Percentiles rank a stretch among this genome's conserved stretches.
Evolutionary conservation across 2,113 vertebrate species (phyloP).

Genomic region (Mobula hypostoma): DNA sequence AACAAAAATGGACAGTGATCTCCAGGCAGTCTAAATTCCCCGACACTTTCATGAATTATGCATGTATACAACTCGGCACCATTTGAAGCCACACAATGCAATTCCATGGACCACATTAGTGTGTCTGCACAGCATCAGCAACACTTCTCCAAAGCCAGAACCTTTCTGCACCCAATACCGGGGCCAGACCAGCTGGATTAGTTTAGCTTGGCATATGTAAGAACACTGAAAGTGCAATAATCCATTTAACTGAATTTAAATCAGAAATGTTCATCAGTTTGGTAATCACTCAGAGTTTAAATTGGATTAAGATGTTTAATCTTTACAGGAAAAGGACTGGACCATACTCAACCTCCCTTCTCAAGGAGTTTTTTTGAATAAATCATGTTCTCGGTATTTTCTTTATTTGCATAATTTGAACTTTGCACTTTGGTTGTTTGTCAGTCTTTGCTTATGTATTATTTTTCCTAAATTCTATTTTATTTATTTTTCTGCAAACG

Average conservation of each 20-base stretch:
- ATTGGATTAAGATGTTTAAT: not conserved
- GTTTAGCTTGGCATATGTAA: not conserved
- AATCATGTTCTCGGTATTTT: too few relatives aligned
- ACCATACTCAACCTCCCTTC: too few relatives aligned
- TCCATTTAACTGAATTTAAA: not conserved
- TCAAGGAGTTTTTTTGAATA: too few relatives aligned
- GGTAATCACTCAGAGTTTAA: not conserved
- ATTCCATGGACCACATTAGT: too few relatives aligned
- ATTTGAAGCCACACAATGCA: not conserved
- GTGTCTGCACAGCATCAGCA: not conserved
- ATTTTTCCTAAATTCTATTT: too few relatives aligned
- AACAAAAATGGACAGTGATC: not conserved
- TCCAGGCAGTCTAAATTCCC: not conserved
- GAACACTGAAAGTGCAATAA: not conserved
- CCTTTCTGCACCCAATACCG: not conserved
- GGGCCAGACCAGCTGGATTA: not conserved
- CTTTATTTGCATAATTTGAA: too few relatives aligned
- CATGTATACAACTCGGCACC: not conserved
- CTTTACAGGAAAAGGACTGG: not conserved
- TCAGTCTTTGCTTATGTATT: too few relatives aligned
- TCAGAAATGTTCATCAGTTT: not conserved
- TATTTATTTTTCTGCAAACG: too few relatives aligned
- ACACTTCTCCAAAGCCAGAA: not conserved
- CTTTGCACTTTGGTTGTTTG: too few relatives aligned
- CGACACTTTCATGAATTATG: slow-evolving; percentile 23